These are phyloP conservation scores for Psix sp. DNA, from an alignment of 1,140 invertebrate genomes.

Conservation along the genomic window DNA sequence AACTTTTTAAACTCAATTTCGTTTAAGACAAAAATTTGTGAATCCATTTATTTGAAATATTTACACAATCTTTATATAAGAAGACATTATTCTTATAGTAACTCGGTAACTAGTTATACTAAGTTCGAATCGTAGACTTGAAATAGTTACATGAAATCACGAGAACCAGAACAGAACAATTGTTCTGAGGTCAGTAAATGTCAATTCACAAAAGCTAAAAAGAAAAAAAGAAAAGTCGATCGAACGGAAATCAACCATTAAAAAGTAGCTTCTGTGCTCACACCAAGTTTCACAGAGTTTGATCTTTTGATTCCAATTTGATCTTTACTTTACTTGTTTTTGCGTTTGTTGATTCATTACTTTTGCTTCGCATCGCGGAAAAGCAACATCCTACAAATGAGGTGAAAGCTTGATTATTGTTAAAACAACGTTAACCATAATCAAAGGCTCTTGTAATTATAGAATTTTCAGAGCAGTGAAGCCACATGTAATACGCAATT, in stretches of 20 bases:
- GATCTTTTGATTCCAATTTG: conserved; percentile 50
- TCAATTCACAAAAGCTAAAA: conserved; percentile 33
- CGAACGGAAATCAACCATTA: conserved; percentile 53
- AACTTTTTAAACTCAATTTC: too few species aligned
- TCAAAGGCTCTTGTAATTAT: conserved; percentile 18
- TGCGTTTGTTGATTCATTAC: conserved; percentile 49
- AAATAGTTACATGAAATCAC: conserved; percentile 38
- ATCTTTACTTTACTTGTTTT: conserved; percentile 53
- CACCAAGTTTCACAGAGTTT: conserved; percentile 34
- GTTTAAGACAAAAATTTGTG: too few species aligned
- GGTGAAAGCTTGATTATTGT: conserved; percentile 17
- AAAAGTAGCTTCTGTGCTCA: conserved; percentile 51
- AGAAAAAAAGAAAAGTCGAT: conserved; percentile 24
- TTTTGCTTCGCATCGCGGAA: conserved; percentile 17
- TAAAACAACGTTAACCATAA: conserved; percentile 15
- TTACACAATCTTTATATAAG: neutral
- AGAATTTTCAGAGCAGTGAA: too few species aligned
- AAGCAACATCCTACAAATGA: too few species aligned
- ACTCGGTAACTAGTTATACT: conserved; percentile 2
- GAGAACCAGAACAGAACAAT: conserved; percentile 19
- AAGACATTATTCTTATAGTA: neutral
- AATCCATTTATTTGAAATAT: too few species aligned
- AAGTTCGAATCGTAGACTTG: too few species aligned
- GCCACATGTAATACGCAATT: too few species aligned
- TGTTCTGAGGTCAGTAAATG: conserved; percentile 41